These are phyloP conservation scores for Campaea margaritaria DNA, from an alignment of 2,888 invertebrate species.

Conservation along the genomic window DNA sequence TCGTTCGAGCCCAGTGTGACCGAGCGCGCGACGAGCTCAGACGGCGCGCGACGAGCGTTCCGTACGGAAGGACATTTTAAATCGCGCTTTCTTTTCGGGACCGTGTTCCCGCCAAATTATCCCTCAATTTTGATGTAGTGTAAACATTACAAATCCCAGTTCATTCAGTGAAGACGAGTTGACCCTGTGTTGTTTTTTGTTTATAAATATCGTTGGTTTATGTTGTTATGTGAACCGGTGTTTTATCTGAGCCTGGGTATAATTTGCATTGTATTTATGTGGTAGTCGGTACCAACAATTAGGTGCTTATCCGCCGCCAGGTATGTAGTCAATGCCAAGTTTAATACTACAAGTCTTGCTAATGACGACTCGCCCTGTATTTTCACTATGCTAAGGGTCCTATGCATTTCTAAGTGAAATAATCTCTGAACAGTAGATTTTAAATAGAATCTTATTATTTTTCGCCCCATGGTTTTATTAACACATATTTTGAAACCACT, in stretches of 20 bases:
- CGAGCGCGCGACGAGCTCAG: slow-evolving; percentile 56
- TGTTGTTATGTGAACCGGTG: slow-evolving; percentile 45
- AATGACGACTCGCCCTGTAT: slow-evolving; percentile 21
- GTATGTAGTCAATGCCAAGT: slow-evolving; percentile 72
- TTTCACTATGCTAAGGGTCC: not conserved
- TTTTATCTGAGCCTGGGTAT: slow-evolving; percentile 48
- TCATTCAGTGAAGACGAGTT: not conserved
- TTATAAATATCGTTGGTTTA: slow-evolving; percentile 30
- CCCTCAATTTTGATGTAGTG: slow-evolving; percentile 19
- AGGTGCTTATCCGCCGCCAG: slow-evolving; percentile 50
- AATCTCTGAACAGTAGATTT: too few species aligned
- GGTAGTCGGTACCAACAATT: slow-evolving; percentile 51
- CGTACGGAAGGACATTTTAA: slow-evolving; percentile 65
- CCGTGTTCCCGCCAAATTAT: slow-evolving; percentile 32
- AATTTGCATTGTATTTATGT: slow-evolving; percentile 67
- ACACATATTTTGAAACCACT: too few species aligned
- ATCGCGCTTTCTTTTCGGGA: slow-evolving; percentile 29
- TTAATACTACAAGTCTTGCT: slow-evolving; percentile 35
- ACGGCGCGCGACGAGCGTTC: slow-evolving; percentile 69
- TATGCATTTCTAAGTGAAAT: too few species aligned
- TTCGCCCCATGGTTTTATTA: too few species aligned
- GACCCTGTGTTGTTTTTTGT: slow-evolving; percentile 5
- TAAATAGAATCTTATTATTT: too few species aligned
- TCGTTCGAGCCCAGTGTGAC: slow-evolving; percentile 58
- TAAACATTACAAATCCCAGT: not conserved